Percentiles rank a stretch among this genome's conserved stretches.
Conservation (phyloP, 2,888 invertebrate genomes). For the Lordiphosa fenestrarum region DNA sequence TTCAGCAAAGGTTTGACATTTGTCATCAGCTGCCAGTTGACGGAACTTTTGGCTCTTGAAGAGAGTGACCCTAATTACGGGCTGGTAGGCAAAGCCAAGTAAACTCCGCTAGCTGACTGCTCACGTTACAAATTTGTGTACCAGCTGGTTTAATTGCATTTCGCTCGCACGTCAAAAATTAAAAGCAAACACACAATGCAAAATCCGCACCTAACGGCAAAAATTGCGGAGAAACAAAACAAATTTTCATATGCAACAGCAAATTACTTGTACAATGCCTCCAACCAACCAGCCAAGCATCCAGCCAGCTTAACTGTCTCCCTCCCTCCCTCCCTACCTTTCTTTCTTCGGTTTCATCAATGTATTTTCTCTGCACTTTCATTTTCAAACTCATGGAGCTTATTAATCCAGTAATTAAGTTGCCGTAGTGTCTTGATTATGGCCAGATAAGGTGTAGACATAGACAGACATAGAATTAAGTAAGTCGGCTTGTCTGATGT, state of each 20-base stretch:
- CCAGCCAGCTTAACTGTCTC: background rate
- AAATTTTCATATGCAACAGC: background rate
- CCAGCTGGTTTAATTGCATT: constrained; percentile 50
- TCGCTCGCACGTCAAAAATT: constrained; percentile 62
- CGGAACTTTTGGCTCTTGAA: constrained; percentile 31
- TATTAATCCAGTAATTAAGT: constrained; percentile 69
- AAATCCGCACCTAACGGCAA: constrained; percentile 11
- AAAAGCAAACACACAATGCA: constrained; percentile 74
- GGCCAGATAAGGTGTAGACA: constrained; percentile 3
- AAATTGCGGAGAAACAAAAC: too few species aligned
- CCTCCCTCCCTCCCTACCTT: background rate
- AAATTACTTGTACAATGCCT: background rate
- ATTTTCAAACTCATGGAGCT: constrained; percentile 66
- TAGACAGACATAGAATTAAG: constrained; percentile 54
- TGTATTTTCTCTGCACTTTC: constrained; percentile 52
- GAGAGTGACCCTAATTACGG: constrained; percentile 62
- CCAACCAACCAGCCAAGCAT: too few species aligned
- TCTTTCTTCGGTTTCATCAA: constrained; percentile 5
- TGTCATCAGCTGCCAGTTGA: constrained; percentile 37
- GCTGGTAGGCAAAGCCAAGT: constrained; percentile 8
- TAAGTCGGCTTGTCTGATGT: constrained; percentile 36
- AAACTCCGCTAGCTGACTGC: too few species aligned
- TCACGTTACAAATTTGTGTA: constrained; percentile 38
- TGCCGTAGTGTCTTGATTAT: constrained; percentile 42
- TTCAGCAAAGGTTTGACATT: constrained; percentile 26